A percentile compares a stretch with the other conserved stretches of the same genome.
Conservation (phyloP, 2,113 vertebrate genomes). For the Saccopteryx leptura region DNA sequence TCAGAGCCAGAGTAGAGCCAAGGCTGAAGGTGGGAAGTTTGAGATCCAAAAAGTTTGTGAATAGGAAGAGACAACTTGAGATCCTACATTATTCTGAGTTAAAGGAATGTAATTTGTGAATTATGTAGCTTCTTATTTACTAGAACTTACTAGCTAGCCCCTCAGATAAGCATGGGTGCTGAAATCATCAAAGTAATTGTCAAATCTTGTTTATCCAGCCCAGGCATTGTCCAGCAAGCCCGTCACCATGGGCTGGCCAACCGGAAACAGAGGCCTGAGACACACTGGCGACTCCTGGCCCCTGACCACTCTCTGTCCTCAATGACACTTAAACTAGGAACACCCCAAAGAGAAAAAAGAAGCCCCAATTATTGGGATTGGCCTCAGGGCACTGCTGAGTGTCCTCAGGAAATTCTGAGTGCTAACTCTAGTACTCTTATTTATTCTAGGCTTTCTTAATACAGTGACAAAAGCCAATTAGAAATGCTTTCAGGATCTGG, state of each 20-base stretch:
- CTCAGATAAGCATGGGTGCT: neutral
- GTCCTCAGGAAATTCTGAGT: neutral
- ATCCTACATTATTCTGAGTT: neutral
- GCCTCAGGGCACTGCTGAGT: neutral
- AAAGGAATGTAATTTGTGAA: neutral
- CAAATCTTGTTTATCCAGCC: neutral
- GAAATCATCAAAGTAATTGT: slow-evolving; percentile 35
- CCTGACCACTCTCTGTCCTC: neutral
- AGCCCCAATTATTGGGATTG: neutral
- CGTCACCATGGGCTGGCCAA: neutral
- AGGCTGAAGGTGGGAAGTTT: neutral
- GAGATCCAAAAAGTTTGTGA: neutral
- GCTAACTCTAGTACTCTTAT: neutral
- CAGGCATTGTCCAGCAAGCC: neutral
- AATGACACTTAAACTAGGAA: neutral
- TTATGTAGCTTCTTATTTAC: neutral
- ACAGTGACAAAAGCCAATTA: neutral
- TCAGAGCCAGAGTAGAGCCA: neutral
- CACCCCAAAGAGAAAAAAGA: neutral
- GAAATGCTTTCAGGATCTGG: neutral
- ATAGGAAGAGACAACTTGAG: neutral
- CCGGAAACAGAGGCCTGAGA: neutral
- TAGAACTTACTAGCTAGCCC: neutral
- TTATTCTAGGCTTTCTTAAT: slow-evolving; percentile 33
- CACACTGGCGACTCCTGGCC: neutral